These are phyloP conservation scores for Malthinus seriepunctatus DNA, from an alignment of 2,888 invertebrate genomes.

Conservation along the genomic window DNA sequence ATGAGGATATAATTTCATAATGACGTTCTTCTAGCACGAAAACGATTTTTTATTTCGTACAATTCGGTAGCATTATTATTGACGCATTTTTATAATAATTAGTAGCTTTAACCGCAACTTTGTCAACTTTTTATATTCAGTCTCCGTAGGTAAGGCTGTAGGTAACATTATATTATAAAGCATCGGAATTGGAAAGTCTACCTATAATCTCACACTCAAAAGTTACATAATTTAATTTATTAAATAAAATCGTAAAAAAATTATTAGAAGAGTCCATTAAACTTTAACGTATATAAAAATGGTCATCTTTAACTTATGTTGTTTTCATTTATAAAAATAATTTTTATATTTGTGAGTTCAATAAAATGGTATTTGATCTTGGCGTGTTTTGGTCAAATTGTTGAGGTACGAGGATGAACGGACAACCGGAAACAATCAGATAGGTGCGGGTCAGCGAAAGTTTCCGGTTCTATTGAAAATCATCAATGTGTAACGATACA, in stretches of 20 bases:
- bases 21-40: conserved; percentile 23
- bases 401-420: conserved; percentile 5
- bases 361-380: conserved; percentile 25
- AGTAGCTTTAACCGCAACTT: conserved; percentile 12
- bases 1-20: conserved; percentile 29
- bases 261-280: too few species aligned
- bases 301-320: conserved; percentile 7
- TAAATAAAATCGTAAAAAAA: too few species aligned
- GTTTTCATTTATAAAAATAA: neutral
- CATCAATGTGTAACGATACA: conserved; percentile 53
- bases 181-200: too few species aligned
- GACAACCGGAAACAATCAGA: conserved; percentile 49
- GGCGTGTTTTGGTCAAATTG: conserved; percentile 4
- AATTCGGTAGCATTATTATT: conserved; percentile 24
- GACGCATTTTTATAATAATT: conserved; percentile 17
- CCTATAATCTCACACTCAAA: too few species aligned
- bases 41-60: conserved; percentile 17
- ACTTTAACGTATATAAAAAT: too few species aligned
- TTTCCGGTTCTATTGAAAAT: conserved; percentile 55
- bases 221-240: too few species aligned
- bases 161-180: too few species aligned
- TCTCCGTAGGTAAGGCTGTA: too few species aligned
- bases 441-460: conserved; percentile 53
- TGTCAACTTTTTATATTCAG: neutral
- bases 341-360: conserved; percentile 20